A percentile compares a stretch with the other conserved stretches of the same genome.
Evolutionary conservation across 2,113 vertebrate species (phyloP).

Genomic region (Vireo altiloquus): DNA sequence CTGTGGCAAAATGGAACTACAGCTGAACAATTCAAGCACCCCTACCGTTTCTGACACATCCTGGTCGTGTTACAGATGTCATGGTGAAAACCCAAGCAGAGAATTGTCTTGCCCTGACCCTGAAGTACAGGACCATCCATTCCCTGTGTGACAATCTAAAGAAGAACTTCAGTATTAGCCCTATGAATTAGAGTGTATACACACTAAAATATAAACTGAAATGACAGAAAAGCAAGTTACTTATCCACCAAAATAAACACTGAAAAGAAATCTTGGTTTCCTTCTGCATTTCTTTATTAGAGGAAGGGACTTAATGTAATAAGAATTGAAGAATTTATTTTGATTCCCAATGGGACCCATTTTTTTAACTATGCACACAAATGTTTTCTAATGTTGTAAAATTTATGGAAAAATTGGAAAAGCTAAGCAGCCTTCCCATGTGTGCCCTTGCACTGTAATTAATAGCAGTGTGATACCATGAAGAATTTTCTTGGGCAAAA

Average conservation of each 20-base stretch:
- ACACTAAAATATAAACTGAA: background rate
- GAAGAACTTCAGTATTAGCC: background rate
- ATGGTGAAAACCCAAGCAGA: background rate
- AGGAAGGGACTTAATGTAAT: background rate
- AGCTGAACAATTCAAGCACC: background rate
- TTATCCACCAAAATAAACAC: background rate
- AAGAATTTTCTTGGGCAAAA: background rate
- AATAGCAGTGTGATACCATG: background rate
- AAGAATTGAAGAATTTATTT: background rate
- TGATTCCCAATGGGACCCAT: background rate
- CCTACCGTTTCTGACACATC: background rate
- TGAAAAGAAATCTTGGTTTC: background rate
- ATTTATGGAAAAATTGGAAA: background rate
- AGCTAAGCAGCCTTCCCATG: background rate
- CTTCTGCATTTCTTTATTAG: background rate
- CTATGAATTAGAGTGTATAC: rapidly evolving
- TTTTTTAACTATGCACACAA: background rate
- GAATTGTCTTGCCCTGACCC: background rate
- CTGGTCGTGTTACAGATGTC: background rate
- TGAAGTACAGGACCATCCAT: background rate
- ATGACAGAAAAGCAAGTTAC: background rate
- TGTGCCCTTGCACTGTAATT: background rate
- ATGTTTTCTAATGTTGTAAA: background rate
- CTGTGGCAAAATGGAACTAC: background rate
- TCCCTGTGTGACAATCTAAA: background rate